phyloP scores from a whole-genome alignment of 1,140 invertebrate species.

The Epicauta chinensis region DNA sequence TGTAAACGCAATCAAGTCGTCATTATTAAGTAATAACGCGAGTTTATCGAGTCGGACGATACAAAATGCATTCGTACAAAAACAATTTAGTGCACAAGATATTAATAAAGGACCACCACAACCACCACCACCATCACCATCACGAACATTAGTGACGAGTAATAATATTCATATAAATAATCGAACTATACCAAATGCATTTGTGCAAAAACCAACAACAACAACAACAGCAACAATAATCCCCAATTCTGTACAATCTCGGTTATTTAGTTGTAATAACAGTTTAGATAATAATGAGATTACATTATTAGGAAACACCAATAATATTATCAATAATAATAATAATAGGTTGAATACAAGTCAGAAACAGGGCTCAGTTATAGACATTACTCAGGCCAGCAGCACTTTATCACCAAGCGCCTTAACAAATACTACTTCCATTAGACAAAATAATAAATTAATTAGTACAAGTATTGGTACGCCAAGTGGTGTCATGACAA shows the following conservation, averaged over 20 bases:
- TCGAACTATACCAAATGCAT: conserved; percentile 6
- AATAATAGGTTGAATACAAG: too few species aligned
- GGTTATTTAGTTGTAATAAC: too few species aligned
- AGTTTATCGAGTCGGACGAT: too few species aligned
- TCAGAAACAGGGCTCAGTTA: too few species aligned
- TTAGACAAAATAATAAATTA: conserved; percentile 24
- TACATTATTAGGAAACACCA: conserved; percentile 9
- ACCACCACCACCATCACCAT: neutral
- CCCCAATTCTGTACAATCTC: neutral
- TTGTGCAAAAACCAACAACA: conserved; percentile 18
- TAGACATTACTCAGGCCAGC: conserved; percentile 22
- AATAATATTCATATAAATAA: neutral
- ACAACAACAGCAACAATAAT: conserved; percentile 19
- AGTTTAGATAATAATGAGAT: too few species aligned
- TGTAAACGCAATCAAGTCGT: neutral
- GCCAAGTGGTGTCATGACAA: neutral
- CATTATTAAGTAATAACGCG: too few species aligned
- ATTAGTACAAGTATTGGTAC: conserved; percentile 23
- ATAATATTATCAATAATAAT: too few species aligned
- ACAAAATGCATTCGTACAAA: too few species aligned
- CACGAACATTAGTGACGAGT: neutral
- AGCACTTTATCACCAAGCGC: conserved; percentile 31
- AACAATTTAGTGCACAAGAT: too few species aligned
- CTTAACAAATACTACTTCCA: conserved; percentile 29
- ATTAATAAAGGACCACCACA: too few species aligned